Evolutionary conservation across 30 jellyfish, hydroid and myxozoan genomes (phyloP), one percentile per base, ranked within the genome.

Genomic region (Aurelia aurita complex sp. Pacific): DNA sequence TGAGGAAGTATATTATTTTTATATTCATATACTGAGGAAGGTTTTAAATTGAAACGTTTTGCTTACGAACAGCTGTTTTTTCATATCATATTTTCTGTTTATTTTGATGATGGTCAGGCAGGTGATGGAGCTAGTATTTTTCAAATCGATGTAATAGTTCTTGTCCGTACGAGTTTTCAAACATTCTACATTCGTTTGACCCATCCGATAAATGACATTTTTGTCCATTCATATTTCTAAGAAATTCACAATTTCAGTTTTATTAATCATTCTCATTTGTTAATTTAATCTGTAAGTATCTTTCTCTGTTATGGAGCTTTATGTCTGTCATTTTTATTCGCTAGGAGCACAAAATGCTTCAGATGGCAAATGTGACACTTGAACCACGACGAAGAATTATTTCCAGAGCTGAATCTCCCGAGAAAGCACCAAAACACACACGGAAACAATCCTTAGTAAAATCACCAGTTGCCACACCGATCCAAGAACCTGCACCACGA

Each of bases 321-420:
- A 63, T 4, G 51, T 40, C 55, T 12, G n/a, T 15, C 19, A 4
- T 32, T 15, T 0, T 43, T 33, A 60, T 33, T 33, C 3, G 3
- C 43, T 4, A 81, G 91, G 91, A 81, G 15, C 91, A 71, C 77
- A 68, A 81, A 38, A 7, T 69, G 14, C 29, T 69, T 29, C 91
- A 61, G n/a, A 35, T 71, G 52, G 65, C 76, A 12, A 73, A 55
- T 59, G 76, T 69, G 32, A 16, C 78, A 14, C 71, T 81, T 2
- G 91, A 81, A 55, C 84, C 84, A 0, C 61, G 64, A 4, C 34
- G 90, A 67, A 32, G 66, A 50, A 29, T 79, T 59, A 69, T 81
- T 4, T 50, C 91, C 7, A 81, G 84, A 57, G 77, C 84, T 46
- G 84, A 81, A 13, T 46, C 77, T 55, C 69, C 74, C 1, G 64